phyloP scores from a whole-genome alignment of 1,140 invertebrate genomes.

The Pseudomyrmex sp. region DNA sequence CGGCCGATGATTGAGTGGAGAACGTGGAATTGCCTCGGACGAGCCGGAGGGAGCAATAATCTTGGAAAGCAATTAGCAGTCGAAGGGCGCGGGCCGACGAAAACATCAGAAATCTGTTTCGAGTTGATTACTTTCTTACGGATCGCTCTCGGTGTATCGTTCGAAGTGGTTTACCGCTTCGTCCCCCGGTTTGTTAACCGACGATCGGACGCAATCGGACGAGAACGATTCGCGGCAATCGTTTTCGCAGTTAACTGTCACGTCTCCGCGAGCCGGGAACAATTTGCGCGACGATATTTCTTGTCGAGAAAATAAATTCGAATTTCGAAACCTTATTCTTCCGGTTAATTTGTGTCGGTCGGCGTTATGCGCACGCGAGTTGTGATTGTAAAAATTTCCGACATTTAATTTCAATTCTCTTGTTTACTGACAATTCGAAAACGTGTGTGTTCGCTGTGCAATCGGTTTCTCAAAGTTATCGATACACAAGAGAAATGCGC shows the following conservation, averaged over 20 bases:
- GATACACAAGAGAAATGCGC: not conserved
- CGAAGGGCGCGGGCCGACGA: constrained; percentile 35
- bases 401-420: not conserved
- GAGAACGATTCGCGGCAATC: constrained; percentile 34
- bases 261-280: constrained; percentile 8
- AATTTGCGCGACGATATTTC: constrained; percentile 9
- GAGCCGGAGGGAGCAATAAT: constrained; percentile 20
- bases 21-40: constrained; percentile 35
- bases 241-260: constrained; percentile 40
- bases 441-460: too few relatives aligned
- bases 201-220: constrained; percentile 31
- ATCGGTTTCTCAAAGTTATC: not conserved
- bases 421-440: not conserved
- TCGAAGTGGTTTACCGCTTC: constrained; percentile 40
- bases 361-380: not conserved
- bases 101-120: constrained; percentile 61
- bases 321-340: not conserved
- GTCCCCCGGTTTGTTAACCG: constrained; percentile 36
- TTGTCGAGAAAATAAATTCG: constrained; percentile 20
- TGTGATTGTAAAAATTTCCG: not conserved
- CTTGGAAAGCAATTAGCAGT: constrained; percentile 68
- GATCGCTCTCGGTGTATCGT: constrained; percentile 27
- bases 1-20: constrained; percentile 48
- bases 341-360: not conserved
- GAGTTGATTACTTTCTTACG: constrained; percentile 54